Base-by-base conservation (phyloP, 2,888 invertebrate species). In the Ceraclea dissimilis region DNA sequence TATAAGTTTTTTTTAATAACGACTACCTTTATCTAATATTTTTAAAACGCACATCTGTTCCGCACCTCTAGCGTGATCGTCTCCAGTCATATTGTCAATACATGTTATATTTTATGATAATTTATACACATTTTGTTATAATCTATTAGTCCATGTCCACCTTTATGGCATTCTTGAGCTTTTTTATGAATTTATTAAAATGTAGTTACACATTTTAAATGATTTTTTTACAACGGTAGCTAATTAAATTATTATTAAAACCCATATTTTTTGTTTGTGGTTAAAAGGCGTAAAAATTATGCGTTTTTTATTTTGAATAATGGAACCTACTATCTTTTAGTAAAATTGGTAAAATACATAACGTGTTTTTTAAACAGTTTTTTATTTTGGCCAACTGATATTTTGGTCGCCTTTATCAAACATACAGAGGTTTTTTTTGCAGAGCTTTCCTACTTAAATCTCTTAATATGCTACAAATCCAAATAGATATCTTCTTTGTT, bases 1-100 rank as follows among this genome's bases (percentile, higher is more conserved):
- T 46, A 19, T 46, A 46, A 17, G 46, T 19, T 19, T 46, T 46
- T 46, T 46, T 46, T 39, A 26, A 26, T 4, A 39, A 39, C 13
- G 39, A 39, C 26, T 26, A n/a, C 26, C 10, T 26, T 6, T 6
- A 26, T 6, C 4, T 43, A 43, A 46, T 46, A 46, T 46, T 19
- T 16, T 39, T 8, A 39, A 46, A 19, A 19, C 5, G 46, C 18
- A 46, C 46, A 46, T 46, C 46, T 46, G 46, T 46, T 46, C 46
- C 6, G 18, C 20, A 19, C 20, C 20, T 20, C 10, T 19, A 19
- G 18, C 46, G 19, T 19, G 18, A 19, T 17, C 5, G 20, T 18
- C 18, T 46, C 16, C 44, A 13, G 39, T 18, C 46, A 20, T 46
- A 19, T 13, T 46, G 46, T 46, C 46, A 46, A 46, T 46, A 46